A percentile compares a stretch with the other conserved stretches of the same genome.
These are phyloP conservation scores for Physeter macrocephalus DNA, from an alignment of 2,113 vertebrate species.

Conservation along the genomic window DNA sequence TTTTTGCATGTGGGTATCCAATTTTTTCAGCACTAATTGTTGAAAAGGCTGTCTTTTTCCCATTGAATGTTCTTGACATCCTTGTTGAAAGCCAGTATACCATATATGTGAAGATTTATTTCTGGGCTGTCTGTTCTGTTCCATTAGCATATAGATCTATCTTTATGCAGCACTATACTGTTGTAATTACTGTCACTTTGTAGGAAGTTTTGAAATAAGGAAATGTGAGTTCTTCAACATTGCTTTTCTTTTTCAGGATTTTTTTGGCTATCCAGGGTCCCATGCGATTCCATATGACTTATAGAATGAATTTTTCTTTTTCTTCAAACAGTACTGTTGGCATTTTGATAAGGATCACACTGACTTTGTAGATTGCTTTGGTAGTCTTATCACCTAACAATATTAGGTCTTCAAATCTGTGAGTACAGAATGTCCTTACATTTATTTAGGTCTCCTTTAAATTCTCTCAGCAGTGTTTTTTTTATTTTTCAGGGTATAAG, in stretches of 20 bases:
- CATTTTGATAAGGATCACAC: neutral
- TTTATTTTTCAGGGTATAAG: neutral
- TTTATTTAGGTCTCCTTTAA: neutral
- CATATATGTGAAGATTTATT: neutral
- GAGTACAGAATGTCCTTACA: neutral
- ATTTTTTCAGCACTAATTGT: neutral
- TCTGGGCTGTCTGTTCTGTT: neutral
- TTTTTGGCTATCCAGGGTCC: neutral
- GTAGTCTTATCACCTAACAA: neutral
- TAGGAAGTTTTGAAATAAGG: neutral
- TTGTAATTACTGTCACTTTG: neutral
- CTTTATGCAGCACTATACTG: neutral
- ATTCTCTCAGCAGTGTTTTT: neutral
- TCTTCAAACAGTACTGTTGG: neutral
- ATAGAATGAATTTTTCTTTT: neutral
- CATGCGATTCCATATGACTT: neutral
- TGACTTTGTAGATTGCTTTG: neutral
- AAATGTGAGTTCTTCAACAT: neutral
- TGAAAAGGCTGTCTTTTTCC: neutral
- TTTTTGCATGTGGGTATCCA: neutral
- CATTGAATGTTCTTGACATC: neutral
- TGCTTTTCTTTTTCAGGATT: neutral
- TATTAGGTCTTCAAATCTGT: neutral
- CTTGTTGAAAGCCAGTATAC: neutral
- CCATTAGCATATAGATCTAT: neutral